Evolutionary conservation across 2,888 invertebrate species (phyloP).

Genomic region (Trichogramma dendrolimi): DNA sequence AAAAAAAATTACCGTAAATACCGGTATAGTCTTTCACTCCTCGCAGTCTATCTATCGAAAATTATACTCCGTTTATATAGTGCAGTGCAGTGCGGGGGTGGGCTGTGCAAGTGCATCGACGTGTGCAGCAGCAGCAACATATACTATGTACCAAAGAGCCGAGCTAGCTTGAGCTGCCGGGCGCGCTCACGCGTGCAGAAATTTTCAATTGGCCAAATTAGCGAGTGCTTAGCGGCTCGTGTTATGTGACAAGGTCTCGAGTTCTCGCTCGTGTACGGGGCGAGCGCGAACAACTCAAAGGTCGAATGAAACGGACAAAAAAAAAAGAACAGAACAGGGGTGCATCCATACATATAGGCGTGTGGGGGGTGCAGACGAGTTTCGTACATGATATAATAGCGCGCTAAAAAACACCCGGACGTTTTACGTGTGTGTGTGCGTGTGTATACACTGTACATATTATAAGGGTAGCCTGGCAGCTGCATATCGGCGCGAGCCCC

Average conservation of each 20-base stretch:
- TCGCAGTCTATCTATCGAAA: too few species aligned
- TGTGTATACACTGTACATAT: not conserved
- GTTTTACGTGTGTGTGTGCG: not conserved
- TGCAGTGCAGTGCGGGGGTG: too few species aligned
- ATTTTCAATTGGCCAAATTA: conserved; percentile 18
- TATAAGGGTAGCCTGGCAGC: not conserved
- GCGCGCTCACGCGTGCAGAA: not conserved
- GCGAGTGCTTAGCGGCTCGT: conserved; percentile 27
- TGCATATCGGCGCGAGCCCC: not conserved
- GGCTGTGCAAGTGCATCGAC: too few species aligned
- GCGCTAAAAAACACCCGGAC: not conserved
- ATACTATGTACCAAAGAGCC: too few species aligned
- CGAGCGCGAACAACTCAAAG: too few species aligned
- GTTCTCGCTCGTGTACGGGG: too few species aligned
- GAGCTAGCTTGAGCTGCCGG: too few species aligned
- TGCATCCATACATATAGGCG: not conserved
- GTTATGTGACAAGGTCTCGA: conserved; percentile 24
- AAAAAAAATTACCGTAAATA: too few species aligned
- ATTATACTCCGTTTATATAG: too few species aligned
- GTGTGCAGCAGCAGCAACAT: too few species aligned
- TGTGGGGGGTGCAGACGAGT: not conserved
- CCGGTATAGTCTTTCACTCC: too few species aligned
- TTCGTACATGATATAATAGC: conserved; percentile 11
- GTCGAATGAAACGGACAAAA: not conserved
- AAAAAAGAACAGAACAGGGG: conserved; percentile 1